Evolutionary conservation across 2,797 vertebrate species (phyloP), one percentile per base, ranked within the genome.

Genomic region (Lagorchestes hirsutus): DNA sequence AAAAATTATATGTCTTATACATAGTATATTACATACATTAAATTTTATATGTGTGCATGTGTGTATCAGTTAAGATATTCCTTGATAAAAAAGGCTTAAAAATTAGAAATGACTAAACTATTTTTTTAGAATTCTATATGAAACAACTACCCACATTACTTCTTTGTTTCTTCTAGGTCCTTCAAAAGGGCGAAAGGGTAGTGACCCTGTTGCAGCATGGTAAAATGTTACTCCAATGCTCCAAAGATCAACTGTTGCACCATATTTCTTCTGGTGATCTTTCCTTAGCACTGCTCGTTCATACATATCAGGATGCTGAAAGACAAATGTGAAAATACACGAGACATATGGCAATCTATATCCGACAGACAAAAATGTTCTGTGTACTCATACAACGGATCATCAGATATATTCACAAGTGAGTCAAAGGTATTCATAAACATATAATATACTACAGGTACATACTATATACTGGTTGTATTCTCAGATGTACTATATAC

Each of bases 181-280:
- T 97, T 99, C 99, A 16, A 99, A 99, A 0, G 99, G 99, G 87
- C 99, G 98, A 98, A 99, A 99, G 0, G 99, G 99, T 96, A 99
- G 99, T 95, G 99, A 99, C 94, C 99, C 99, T 0, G 99, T 99
- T 94, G 99, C 99, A 52, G 99, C 99, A 46, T 99, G 99, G 98
- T 99, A 99, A 96, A 99, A 99, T 0, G 99, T 99, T 94, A 99
- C 99, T 0, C 99, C 99, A 92, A 99, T 99, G 98, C 99, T 99
- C 99, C 99, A 99, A 95, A 99, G 99, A 92, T 99, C 99, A 94
- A 99, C 99, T 0, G 99, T 99, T 94, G 99, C 99, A 0, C 99
- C 99, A 0, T 99, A 99, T 92, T 99, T 99, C 98, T 99, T 99
- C 98, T 99, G 99, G 98, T 99, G 99, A 94, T 99, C 99, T 97